phyloP scores from a whole-genome alignment of 2,113 vertebrate genomes.

The Hydrochoerus hydrochaeris region DNA sequence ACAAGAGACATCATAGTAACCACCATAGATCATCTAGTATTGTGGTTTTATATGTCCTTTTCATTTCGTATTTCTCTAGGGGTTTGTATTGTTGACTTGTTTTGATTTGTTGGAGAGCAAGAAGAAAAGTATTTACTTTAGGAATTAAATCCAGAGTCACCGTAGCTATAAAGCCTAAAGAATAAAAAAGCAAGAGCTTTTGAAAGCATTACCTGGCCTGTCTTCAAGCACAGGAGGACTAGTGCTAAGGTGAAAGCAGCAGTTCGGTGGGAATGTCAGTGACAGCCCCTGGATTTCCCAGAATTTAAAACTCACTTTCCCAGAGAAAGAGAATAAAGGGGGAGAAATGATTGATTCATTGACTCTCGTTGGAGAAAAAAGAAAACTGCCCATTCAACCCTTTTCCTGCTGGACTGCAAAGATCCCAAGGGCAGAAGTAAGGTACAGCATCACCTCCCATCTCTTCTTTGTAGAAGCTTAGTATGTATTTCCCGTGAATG shows the following conservation, averaged over 20 bases:
- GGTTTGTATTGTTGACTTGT: too few species aligned
- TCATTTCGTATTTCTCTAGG: too few species aligned
- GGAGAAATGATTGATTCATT: not conserved
- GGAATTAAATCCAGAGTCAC: not conserved
- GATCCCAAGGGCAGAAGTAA: not conserved
- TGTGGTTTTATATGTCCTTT: too few species aligned
- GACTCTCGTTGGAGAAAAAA: not conserved
- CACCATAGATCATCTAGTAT: too few species aligned
- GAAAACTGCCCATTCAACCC: not conserved
- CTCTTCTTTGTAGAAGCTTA: not conserved
- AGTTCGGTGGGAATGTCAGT: not conserved
- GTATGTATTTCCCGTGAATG: not conserved
- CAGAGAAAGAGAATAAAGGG: not conserved
- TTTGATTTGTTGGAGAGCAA: too few species aligned
- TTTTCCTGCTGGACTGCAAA: not conserved
- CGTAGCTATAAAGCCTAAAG: not conserved
- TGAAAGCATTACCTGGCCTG: accelerated
- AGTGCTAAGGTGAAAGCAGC: accelerated
- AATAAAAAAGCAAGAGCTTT: not conserved
- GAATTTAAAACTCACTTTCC: not conserved
- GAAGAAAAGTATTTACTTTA: not conserved
- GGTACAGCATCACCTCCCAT: accelerated
- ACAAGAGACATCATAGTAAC: too few species aligned
- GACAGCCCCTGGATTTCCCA: not conserved
- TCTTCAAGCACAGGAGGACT: not conserved